Base-by-base conservation (phyloP, 2,888 invertebrate species). In the Pristionchus arcanus region DNA sequence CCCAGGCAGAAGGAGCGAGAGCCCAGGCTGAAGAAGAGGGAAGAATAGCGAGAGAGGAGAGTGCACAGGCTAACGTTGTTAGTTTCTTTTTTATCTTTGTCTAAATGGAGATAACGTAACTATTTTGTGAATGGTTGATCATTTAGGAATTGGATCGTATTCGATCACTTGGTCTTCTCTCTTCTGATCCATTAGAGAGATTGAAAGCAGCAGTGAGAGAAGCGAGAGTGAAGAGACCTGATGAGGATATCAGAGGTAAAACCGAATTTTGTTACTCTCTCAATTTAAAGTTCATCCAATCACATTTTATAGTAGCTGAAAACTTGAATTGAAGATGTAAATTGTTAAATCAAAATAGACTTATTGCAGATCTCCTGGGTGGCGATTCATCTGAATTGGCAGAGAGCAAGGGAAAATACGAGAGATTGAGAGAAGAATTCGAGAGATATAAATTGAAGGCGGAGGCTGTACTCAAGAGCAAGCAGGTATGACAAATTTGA, bases 361-460 rank as follows among this genome's bases (percentile, higher is more conserved):
- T 87, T 2, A 9, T 16, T 63, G 31, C 42, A 89, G 89, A 83
- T 34, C 83, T 89, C 1, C 66, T 89, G 5, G 83, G 89, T 9
- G 74, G 88, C 34, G 88, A 88, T 59, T 55, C 55, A 42, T 88
- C 81, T 25, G 90, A 83, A 25, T 68, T 91, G 15, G n/a, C 53
- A 19, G 90, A 90, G 49, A 37, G 68, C 13, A 71, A 88, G 37
- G 53, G 89, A 19, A 85, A 85, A 16, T 88, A 85, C 37, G 90
- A 91, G 28, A 85, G 90, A 71, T 84, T 91, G 31, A 87, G 77
- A 63, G 96, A 96, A 74, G 97, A 97, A 93, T 97, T 97, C 94
- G 97, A 97, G 91, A 95, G 96, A 71, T 97, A 96, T 92, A 97
- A 97, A 95, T 93, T 95, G 84, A 92, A 95, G 71, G 95, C 96